Base-by-base conservation (phyloP, 53 echinoderm and acorn worm species). In the Patiria pectinifera region DNA sequence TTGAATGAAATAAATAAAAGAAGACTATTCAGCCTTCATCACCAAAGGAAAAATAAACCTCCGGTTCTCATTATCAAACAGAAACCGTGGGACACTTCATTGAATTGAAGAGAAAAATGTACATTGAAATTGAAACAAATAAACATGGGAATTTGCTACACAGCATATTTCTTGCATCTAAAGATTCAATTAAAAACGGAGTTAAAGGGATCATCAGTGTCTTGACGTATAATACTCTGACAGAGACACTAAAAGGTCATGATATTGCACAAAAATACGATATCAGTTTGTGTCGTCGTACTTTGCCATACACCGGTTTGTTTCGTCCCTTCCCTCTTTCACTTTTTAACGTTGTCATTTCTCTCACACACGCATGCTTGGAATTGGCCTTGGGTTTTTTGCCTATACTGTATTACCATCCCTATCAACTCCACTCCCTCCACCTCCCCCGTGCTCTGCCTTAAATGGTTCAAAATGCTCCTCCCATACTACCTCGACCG, bases 321-420 rank as follows among this genome's bases (percentile, higher is more conserved):
- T 88, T 15, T 59, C 82, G 2, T 70, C 62, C 53, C 45, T 86
- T 86, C 70, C 86, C 53, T 61, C 44, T 85, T 77, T 92, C 78
- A 80, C 63, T 80, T 69, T 62, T 92, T 84, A 85, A 69, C 74
- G 86, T 83, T 87, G 75, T 79, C 78, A 62, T 89, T 90, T 90
- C 82, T 90, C 90, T 90, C 80, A 90, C 69, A 81, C 90, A 93
- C 76, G 93, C 93, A 93, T 93, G 93, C 93, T 81, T 48, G 80
- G 90, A 89, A 89, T 11, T 78, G 79, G 89, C 75, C 86, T 86
- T 87, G 87, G 75, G 49, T 58, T 86, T 60, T 76, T 58, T 78
- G 11, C 83, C 83, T 6, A 81, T 22, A 22, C 46, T 45, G 47
- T 79, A 22, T 74, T 66, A 85, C 85, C 5, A 75, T 74, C 72